Base-by-base conservation (phyloP, 1,140 invertebrate genomes). In the Hesperophylax magnus region DNA sequence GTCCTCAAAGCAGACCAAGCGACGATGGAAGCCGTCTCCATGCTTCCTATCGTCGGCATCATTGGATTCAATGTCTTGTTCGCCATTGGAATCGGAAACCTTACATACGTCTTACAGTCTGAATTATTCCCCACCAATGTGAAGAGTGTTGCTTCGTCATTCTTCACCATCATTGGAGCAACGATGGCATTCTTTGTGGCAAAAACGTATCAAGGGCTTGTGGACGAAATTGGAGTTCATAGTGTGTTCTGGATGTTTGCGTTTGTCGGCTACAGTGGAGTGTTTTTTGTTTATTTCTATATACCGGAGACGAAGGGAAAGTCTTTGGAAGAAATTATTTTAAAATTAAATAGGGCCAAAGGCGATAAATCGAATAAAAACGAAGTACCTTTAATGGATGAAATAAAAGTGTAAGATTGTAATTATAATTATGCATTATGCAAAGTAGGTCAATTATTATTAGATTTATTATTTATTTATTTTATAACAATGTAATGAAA, bases 291-390 rank as follows among this genome's bases (percentile, higher is more conserved):
- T 24, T 86, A 88, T 47, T 91, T 93, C 27, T 88, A 91, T 69
- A 92, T 96, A 1, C 94, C 94, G 0, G 95, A 96, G 85, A 96
- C 95, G 1, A 95, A 94, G 84, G 93, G 92, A 1, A 93, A 92
- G 85, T 92, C 90, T 1, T 86, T 95, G 58, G 90, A 94, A 77
- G 93, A 96, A 83, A 93, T 95, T 54, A 91, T 92, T 74, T 88
- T 91, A 72, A 86, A 86, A 67, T 85, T 89, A 78, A 78, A 78
- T 14, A 78, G 74, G 20, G 52, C 15, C 4, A 77, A 77, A 6
- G 47, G 56, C 20, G 53, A 60, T 20, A 47, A 47, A 47, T 47
- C 11, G 39, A 47, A 14, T 47, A 47, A 14, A 47, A 47, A 47
- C 14, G 39, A 47, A 47, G 11, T 2, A 47, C 1, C 11, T 11